These are phyloP conservation scores for Rhegmatorhina hoffmannsi DNA, from an alignment of 2,113 vertebrate species.

Conservation along the genomic window DNA sequence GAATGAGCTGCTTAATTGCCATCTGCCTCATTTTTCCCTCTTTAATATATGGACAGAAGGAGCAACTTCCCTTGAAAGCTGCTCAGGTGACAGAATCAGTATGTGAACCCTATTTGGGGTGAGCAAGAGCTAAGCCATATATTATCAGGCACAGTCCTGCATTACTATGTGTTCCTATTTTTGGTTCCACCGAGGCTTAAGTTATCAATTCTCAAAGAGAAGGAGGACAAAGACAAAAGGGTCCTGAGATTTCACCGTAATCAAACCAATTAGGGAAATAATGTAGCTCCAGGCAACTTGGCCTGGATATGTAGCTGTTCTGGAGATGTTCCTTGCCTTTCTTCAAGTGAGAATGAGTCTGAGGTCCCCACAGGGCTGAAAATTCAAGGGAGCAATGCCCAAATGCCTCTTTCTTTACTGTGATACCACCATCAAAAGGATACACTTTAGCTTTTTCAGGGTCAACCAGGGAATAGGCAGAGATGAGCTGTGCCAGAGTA, in stretches of 20 bases:
- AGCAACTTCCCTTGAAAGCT: neutral
- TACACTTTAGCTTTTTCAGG: slow-evolving; percentile 96
- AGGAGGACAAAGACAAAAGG: neutral
- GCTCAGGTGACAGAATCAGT: neutral
- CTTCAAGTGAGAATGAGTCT: neutral
- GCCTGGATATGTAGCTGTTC: neutral
- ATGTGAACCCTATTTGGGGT: neutral
- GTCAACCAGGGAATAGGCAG: slow-evolving; percentile 95
- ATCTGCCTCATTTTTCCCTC: neutral
- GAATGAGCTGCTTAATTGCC: neutral
- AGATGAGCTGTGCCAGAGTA: slow-evolving; percentile 96
- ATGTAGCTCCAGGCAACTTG: neutral
- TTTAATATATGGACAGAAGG: neutral
- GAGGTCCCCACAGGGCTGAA: neutral
- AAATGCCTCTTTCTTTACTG: neutral
- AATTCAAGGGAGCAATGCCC: neutral
- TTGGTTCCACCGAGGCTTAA: neutral
- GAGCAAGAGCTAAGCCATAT: neutral
- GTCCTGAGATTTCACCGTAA: neutral
- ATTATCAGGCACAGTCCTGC: neutral
- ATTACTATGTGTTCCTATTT: neutral
- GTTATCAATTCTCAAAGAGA: neutral
- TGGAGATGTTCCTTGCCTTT: neutral
- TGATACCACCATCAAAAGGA: slow-evolving; percentile 75
- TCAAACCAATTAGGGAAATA: neutral